These are phyloP conservation scores for Syndactyla subalaris DNA, from an alignment of 2,797 vertebrate genomes.

Conservation along the genomic window DNA sequence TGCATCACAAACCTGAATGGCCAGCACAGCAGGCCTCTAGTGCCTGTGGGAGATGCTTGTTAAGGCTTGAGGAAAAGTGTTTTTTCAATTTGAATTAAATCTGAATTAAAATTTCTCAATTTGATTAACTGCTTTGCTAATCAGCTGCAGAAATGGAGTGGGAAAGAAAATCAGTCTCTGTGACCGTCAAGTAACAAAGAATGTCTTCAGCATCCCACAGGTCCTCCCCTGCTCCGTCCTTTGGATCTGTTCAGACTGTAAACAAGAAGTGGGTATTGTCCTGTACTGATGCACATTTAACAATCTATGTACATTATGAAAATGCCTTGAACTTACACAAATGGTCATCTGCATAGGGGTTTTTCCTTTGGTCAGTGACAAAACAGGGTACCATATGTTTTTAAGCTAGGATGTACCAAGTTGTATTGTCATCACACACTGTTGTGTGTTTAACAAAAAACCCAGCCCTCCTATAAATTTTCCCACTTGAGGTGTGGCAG, in stretches of 20 bases:
- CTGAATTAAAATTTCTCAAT: constrained; percentile 25
- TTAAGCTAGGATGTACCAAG: background rate
- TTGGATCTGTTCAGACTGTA: background rate
- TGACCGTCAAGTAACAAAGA: background rate
- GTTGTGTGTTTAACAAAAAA: background rate
- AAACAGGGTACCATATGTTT: background rate
- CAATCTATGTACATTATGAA: background rate
- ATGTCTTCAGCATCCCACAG: background rate
- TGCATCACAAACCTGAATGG: background rate
- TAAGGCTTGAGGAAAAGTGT: background rate
- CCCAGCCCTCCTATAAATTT: background rate
- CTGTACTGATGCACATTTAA: background rate
- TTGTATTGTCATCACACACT: background rate
- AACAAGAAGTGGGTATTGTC: background rate
- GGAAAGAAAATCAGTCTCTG: background rate
- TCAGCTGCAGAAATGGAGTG: constrained; percentile 11
- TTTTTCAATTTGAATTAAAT: constrained; percentile 32
- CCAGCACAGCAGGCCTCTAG: background rate
- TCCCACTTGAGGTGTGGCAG: background rate
- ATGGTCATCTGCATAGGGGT: background rate
- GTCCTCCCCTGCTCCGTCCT: background rate
- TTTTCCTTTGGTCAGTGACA: background rate
- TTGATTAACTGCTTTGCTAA: constrained; percentile 50
- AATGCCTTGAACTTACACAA: background rate
- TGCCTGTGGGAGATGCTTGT: background rate